Percentiles rank a stretch among this genome's conserved stretches.
These are phyloP conservation scores for Cordylochernes scorpioides DNA, from an alignment of 2,888 invertebrate species.

Conservation along the genomic window DNA sequence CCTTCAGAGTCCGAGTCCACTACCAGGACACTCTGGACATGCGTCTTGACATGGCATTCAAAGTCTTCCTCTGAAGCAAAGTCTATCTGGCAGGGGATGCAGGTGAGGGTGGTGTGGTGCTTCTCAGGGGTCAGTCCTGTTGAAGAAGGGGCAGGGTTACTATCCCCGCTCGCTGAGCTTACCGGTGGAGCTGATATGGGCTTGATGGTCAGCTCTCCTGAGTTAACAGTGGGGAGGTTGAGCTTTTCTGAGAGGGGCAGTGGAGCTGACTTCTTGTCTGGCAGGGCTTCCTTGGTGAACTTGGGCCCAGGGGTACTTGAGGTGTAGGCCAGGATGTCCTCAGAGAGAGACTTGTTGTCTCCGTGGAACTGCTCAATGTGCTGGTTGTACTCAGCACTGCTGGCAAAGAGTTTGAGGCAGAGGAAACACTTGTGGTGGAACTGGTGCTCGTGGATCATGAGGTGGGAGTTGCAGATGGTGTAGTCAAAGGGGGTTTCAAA, in stretches of 20 bases:
- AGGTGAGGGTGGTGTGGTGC: constrained; percentile 3
- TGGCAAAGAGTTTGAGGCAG: constrained; percentile 3
- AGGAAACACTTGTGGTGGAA: constrained; percentile 2
- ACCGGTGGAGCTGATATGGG: too few species aligned
- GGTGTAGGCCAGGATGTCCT: too few species aligned
- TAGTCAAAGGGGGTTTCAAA: constrained; percentile 1
- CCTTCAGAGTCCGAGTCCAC: constrained; percentile 1
- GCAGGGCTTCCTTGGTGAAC: neutral
- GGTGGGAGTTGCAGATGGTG: constrained; percentile 1
- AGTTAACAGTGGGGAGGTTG: neutral
- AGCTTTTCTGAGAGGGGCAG: neutral
- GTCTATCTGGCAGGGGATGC: constrained; percentile 6
- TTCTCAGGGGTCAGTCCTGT: neutral
- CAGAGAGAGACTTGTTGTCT: neutral
- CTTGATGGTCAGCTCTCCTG: neutral
- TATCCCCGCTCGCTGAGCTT: neutral
- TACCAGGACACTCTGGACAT: constrained; percentile 5
- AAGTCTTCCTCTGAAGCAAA: constrained; percentile 6
- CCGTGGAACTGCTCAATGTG: constrained; percentile 2
- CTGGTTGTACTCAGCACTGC: constrained; percentile 1
- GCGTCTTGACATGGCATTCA: constrained; percentile 5
- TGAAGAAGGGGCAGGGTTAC: neutral
- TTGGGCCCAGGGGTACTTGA: neutral
- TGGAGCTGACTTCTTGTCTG: neutral
- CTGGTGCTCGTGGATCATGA: neutral